phyloP scores from a whole-genome alignment of 2,797 vertebrate species.

The Odontamblyopus lacepedii region DNA sequence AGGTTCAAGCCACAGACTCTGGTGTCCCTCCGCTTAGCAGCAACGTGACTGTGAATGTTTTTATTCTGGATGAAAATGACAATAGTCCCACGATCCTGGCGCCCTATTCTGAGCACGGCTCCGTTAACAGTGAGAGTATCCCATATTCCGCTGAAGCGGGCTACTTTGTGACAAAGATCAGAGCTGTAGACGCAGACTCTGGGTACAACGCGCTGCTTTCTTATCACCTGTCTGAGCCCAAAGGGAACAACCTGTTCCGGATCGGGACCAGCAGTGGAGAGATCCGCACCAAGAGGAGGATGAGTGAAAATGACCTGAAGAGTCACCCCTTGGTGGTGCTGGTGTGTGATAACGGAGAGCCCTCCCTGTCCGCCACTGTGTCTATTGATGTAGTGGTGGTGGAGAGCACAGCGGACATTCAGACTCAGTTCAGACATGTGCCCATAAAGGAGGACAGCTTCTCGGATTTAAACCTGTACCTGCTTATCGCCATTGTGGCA shows the following conservation, averaged over 20 bases:
- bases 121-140: conserved; percentile 71
- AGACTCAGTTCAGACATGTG: conserved; percentile 15
- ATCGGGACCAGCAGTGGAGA: conserved; percentile 14
- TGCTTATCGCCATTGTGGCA: conserved; percentile 14
- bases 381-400: conserved; percentile 15
- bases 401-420: conserved; percentile 11
- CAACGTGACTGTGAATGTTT: conserved; percentile 11
- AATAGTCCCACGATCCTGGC: conserved; percentile 39
- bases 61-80: conserved; percentile 45
- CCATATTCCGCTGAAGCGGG: conserved; percentile 39
- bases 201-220: conserved; percentile 45
- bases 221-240: conserved; percentile 39
- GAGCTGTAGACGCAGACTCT: conserved; percentile 14
- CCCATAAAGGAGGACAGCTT: conserved; percentile 15
- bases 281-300: conserved; percentile 15
- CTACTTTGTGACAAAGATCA: conserved; percentile 14
- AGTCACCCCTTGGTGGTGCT: conserved; percentile 13
- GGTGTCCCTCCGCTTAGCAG: conserved; percentile 20
- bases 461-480: conserved; percentile 14
- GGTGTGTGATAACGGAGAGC: conserved; percentile 15
- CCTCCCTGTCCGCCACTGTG: conserved; percentile 11
- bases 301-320: conserved; percentile 15
- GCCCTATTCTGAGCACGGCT: conserved; percentile 70
- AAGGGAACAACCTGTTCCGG: conserved; percentile 53
- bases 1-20: conserved; percentile 58